These are phyloP conservation scores for Anastrepha ludens DNA, from an alignment of 1,140 invertebrate species.

Conservation along the genomic window DNA sequence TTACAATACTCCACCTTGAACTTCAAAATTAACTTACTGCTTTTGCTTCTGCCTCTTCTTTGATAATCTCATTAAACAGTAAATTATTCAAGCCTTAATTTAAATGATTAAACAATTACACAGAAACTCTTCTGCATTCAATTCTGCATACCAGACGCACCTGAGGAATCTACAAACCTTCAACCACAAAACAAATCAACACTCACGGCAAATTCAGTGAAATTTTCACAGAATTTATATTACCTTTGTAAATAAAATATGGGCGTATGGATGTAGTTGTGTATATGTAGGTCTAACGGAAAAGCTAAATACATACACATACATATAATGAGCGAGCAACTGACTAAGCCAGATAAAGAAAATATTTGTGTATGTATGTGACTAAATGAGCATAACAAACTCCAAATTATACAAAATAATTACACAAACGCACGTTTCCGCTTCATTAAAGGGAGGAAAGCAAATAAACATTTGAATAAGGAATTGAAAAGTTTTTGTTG, in stretches of 20 bases:
- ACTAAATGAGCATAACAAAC: neutral
- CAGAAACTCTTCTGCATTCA: no score
- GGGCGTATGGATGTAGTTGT: neutral
- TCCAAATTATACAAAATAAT: conserved; percentile 15
- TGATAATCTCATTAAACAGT: conserved; percentile 32
- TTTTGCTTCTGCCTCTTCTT: neutral
- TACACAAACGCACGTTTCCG: conserved; percentile 7
- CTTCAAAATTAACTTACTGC: neutral
- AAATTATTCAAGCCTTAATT: conserved; percentile 18
- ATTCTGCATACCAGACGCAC: neutral
- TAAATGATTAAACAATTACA: conserved; percentile 12
- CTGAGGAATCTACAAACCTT: conserved; percentile 5
- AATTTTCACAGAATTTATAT: neutral
- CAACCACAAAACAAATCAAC: conserved; percentile 30
- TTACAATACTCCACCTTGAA: neutral
- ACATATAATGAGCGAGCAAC: neutral
- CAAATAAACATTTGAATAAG: neutral
- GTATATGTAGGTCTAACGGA: no score
- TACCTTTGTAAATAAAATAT: neutral
- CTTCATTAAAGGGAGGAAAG: neutral
- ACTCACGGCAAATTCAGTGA: neutral
- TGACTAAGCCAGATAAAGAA: conserved; percentile 36
- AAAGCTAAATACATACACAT: neutral
- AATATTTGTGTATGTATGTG: neutral
- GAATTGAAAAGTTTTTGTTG: neutral